Evolutionary conservation across 2,797 vertebrate genomes (phyloP), one percentile per base, ranked within the genome.

Genomic region (Epinephelus coioides): DNA sequence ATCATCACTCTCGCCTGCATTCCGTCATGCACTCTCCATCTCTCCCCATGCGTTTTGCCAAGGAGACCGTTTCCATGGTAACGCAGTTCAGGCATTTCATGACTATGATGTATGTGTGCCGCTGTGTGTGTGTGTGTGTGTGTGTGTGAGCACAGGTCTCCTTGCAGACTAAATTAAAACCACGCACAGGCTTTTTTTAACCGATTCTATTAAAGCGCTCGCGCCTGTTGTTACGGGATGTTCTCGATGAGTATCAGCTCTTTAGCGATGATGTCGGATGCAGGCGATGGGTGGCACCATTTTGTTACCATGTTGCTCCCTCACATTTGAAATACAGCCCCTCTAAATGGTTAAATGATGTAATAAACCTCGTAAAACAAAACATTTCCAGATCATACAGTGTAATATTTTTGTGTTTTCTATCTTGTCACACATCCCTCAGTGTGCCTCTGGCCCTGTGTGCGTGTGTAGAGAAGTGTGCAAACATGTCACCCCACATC

Each of bases 21-120:
- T 56, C 46, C 6, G 14, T 76, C 75, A 70, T 78, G 49, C 53
- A 2, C 76, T 73, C 47, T 61, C 46, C 21, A 9, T 66, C 38
- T 55, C 57, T 18, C 54, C 38, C 51, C 19, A n/a, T 64, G 40
- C n/a, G 1, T 73, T 83, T 82, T 76, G 27, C 53, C 51, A 55
- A 66, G 77, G 82, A 83, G 83, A 82, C 6, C 0, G 92, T 92
- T 83, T 87, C 91, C 83, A 86, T 91, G 89, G 80, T 70, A 82
- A 93, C 77, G 14, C 15, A 13, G 14, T 66, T 46, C 71, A 78
- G 78, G 76, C 78, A 73, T 87, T 81, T 87, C 73, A 84, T 75
- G 79, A 64, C 65, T 17, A 19, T 54, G 40, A 63, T 78, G 50
- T 65, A 60, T 81, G 79, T 38, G 69, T 64, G 40, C 64, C 14